phyloP scores from a whole-genome alignment of 1,140 invertebrate species.

The Caenorhabditis inopinata region DNA sequence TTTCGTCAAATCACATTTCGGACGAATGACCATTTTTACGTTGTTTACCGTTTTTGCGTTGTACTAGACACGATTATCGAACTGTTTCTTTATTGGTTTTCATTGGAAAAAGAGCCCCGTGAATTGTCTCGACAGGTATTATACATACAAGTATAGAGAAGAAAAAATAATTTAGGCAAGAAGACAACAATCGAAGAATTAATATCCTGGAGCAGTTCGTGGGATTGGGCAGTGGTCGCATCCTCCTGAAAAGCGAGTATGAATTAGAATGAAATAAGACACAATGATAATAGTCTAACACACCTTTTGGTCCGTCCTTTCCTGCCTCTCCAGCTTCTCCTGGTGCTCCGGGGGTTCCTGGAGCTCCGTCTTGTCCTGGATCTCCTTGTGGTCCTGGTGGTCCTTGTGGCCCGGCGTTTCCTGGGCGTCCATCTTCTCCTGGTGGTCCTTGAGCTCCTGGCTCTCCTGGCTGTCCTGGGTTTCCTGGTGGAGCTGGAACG shows the following conservation, averaged over 20 bases:
- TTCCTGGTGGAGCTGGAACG: constrained; percentile 27
- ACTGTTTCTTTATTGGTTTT: constrained; percentile 28
- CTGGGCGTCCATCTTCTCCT: constrained; percentile 43
- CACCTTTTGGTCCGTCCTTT: constrained; percentile 42
- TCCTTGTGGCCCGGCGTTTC: constrained; percentile 33
- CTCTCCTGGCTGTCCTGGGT: constrained; percentile 38
- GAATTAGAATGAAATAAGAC: background rate
- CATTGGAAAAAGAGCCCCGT: background rate
- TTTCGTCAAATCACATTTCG: no score
- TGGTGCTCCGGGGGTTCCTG: constrained; percentile 41
- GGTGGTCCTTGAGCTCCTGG: constrained; percentile 40
- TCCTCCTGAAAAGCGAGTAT: no score
- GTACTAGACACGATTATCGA: background rate
- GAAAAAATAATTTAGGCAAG: constrained; percentile 25
- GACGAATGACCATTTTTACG: no score
- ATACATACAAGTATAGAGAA: constrained; percentile 28
- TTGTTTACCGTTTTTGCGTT: background rate
- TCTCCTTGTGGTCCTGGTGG: constrained; percentile 45
- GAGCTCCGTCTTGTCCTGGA: constrained; percentile 41
- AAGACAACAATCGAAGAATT: background rate
- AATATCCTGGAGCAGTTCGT: constrained; percentile 49
- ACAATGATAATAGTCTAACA: background rate
- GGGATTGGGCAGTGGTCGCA: constrained; percentile 50
- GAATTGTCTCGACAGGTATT: constrained; percentile 18
- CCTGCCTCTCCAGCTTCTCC: constrained; percentile 40